phyloP scores from a whole-genome alignment of 2,888 invertebrate species.

The Spisula solida region DNA sequence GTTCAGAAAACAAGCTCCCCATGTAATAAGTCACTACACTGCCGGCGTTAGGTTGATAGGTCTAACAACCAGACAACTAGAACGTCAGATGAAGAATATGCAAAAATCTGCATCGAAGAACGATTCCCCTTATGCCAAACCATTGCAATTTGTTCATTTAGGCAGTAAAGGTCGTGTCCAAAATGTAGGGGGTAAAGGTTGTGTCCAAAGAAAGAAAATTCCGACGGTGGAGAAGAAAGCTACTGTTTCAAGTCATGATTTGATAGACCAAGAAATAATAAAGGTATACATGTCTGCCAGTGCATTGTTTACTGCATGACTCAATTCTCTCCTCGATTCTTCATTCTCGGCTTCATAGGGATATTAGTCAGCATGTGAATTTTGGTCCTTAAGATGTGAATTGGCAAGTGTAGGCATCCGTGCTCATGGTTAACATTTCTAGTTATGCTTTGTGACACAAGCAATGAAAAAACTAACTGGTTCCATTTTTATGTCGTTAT shows the following conservation, averaged over 20 bases:
- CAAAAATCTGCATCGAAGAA: constrained; percentile 72
- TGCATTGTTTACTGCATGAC: not conserved
- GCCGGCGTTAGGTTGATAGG: constrained; percentile 81
- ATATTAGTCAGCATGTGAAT: too few relatives aligned
- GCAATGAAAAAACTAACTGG: too few relatives aligned
- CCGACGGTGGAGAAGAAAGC: not conserved
- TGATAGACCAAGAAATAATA: constrained; percentile 11
- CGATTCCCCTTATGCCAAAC: constrained; percentile 81
- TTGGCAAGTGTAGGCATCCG: too few relatives aligned
- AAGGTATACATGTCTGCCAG: not conserved
- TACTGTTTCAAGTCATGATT: constrained; percentile 15
- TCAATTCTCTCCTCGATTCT: not conserved
- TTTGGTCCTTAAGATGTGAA: too few relatives aligned
- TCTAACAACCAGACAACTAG: constrained; percentile 78
- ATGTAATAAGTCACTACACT: constrained; percentile 80
- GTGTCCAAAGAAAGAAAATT: constrained; percentile 27
- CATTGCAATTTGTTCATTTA: constrained; percentile 75
- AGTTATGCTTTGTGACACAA: too few relatives aligned
- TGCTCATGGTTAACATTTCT: too few relatives aligned
- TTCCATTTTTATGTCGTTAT: too few relatives aligned
- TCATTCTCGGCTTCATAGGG: too few relatives aligned
- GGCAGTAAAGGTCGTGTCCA: constrained; percentile 38
- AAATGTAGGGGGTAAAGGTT: constrained; percentile 42
- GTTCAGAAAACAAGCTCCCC: constrained; percentile 72
- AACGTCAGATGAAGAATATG: constrained; percentile 74